phyloP scores from a whole-genome alignment of 1,140 invertebrate species.

The Littorina saxatilis region DNA sequence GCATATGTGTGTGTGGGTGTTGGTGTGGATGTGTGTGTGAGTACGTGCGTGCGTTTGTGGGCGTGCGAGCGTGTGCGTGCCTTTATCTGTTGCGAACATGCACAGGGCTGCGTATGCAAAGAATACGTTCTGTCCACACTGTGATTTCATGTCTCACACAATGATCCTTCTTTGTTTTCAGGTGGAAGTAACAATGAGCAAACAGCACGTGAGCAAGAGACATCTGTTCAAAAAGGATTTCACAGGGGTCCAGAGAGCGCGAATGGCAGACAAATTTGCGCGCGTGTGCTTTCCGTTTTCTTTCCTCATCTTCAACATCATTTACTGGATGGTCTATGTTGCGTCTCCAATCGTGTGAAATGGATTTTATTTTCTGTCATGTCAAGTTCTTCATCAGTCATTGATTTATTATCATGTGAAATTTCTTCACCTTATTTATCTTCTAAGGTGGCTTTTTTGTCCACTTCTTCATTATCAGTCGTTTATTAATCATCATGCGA shows the following conservation, averaged over 20 bases:
- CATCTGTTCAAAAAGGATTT: neutral
- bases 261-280: conserved; percentile 62
- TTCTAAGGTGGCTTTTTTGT: too few species aligned
- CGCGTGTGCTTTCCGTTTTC: conserved; percentile 91
- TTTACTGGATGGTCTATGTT: conserved; percentile 39
- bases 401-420: too few species aligned
- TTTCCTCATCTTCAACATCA: conserved; percentile 87
- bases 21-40: neutral
- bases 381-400: too few species aligned
- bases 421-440: too few species aligned
- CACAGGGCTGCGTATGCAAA: too few species aligned
- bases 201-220: neutral
- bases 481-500: too few species aligned
- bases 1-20: neutral
- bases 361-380: too few species aligned
- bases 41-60: neutral
- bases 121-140: too few species aligned
- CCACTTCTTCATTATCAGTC: too few species aligned
- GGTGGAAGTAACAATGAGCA: neutral
- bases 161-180: neutral
- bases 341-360: neutral
- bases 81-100: neutral
- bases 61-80: conserved; percentile 2
- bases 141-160: too few species aligned
- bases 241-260: neutral